Conservation (phyloP, 2,888 invertebrate species). For the Fragum whitleyi region DNA sequence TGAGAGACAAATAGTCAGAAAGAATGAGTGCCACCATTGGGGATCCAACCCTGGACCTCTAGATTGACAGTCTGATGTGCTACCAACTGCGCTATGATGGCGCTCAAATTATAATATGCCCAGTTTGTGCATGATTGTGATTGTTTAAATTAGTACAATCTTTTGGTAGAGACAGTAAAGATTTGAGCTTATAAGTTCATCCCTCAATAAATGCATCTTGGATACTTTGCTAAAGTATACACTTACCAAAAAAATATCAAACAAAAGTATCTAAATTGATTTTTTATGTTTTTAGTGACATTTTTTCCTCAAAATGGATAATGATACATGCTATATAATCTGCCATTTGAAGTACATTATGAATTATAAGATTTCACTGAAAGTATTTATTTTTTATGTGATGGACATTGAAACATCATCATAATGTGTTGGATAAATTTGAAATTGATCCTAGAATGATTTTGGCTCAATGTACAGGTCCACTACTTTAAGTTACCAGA, state of each 20-base stretch:
- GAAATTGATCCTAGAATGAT: too few relatives aligned
- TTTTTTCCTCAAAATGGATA: background rate
- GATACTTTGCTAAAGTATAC: background rate
- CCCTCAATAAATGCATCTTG: background rate
- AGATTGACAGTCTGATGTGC: too few relatives aligned
- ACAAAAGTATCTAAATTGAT: background rate
- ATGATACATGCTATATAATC: background rate
- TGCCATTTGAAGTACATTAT: background rate
- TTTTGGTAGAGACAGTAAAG: background rate
- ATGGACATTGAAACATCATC: background rate
- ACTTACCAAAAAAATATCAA: background rate
- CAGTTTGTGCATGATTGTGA: too few relatives aligned
- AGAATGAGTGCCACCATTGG: too few relatives aligned
- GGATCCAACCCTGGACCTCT: too few relatives aligned
- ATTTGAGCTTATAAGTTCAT: background rate
- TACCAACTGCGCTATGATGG: too few relatives aligned
- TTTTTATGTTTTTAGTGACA: constrained; percentile 1
- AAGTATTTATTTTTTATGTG: background rate
- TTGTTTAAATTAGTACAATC: too few relatives aligned
- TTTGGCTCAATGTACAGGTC: too few relatives aligned
- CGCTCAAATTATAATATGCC: background rate
- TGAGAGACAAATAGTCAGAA: too few relatives aligned
- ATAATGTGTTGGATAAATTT: background rate
- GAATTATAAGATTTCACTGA: background rate
- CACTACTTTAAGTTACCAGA: too few relatives aligned